Conservation (phyloP, 1,140 invertebrate genomes). For the Lysiphlebus fabarum region DNA sequence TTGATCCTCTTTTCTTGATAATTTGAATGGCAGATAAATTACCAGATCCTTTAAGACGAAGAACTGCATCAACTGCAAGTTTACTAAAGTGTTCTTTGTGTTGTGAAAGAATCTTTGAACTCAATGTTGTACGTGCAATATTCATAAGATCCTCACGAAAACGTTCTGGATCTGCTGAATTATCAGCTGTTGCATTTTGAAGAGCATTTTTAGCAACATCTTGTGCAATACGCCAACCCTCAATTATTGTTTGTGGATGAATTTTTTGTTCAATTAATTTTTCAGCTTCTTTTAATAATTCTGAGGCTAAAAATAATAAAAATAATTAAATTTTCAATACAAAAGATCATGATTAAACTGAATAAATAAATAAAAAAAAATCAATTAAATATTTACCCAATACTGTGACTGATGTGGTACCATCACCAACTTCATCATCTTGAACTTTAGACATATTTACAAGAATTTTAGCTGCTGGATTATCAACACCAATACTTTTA, state of each 20-base stretch:
- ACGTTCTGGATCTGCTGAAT: constrained; percentile 74
- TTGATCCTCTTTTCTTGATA: constrained; percentile 93
- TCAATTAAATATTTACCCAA: constrained; percentile 59
- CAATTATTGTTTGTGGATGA: constrained; percentile 97
- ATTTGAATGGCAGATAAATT: constrained; percentile 96
- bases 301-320: constrained; percentile 67
- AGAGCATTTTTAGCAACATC: constrained; percentile 81
- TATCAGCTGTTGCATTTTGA: constrained; percentile 72
- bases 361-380: too few species aligned
- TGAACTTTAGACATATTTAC: constrained; percentile 98
- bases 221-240: constrained; percentile 88
- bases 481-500: constrained; percentile 95
- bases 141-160: constrained; percentile 91
- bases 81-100: constrained; percentile 97
- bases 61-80: constrained; percentile 91
- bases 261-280: constrained; percentile 90
- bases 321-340: neutral
- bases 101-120: constrained; percentile 97
- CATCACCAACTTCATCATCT: constrained; percentile 99
- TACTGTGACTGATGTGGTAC: constrained; percentile 98
- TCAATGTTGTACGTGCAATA: constrained; percentile 95
- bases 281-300: constrained; percentile 94
- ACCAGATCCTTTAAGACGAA: constrained; percentile 88
- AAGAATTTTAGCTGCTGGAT: constrained; percentile 97
- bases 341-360: too few species aligned